These are phyloP conservation scores for Noctua comes DNA, from an alignment of 2,888 invertebrate genomes.

Conservation along the genomic window DNA sequence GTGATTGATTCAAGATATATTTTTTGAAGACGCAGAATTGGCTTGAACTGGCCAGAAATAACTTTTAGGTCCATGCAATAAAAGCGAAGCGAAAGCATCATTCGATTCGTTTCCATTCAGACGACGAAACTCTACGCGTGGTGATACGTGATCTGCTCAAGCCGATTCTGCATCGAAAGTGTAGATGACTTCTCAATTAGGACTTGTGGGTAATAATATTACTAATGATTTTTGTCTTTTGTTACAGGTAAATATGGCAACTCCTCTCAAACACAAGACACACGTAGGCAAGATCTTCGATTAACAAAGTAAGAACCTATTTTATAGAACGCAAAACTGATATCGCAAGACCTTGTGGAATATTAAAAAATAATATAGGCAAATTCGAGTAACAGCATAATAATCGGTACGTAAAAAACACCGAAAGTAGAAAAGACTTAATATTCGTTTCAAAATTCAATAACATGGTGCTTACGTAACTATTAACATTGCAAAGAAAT, in stretches of 20 bases:
- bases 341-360: not conserved
- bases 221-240: conserved; percentile 29
- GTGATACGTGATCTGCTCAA: not conserved
- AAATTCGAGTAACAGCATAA: too few relatives aligned
- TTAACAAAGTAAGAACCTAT: conserved; percentile 5
- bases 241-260: conserved; percentile 55
- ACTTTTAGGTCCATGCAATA: not conserved
- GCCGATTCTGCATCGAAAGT: not conserved
- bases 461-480: too few relatives aligned
- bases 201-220: not conserved
- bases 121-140: not conserved
- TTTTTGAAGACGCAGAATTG: not conserved
- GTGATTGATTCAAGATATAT: not conserved
- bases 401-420: too few relatives aligned
- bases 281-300: not conserved
- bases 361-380: too few relatives aligned
- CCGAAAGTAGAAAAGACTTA: too few relatives aligned
- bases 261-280: not conserved
- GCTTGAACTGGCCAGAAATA: not conserved
- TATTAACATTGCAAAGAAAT: too few relatives aligned
- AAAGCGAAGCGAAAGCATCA: not conserved
- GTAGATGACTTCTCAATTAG: not conserved
- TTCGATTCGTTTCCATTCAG: not conserved
- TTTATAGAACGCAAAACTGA: not conserved
- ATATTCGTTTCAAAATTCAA: too few relatives aligned